A percentile compares a stretch with the other conserved stretches of the same genome.
phyloP scores from a whole-genome alignment of 2,888 invertebrate genomes.

The Melangyna quadrimaculata region DNA sequence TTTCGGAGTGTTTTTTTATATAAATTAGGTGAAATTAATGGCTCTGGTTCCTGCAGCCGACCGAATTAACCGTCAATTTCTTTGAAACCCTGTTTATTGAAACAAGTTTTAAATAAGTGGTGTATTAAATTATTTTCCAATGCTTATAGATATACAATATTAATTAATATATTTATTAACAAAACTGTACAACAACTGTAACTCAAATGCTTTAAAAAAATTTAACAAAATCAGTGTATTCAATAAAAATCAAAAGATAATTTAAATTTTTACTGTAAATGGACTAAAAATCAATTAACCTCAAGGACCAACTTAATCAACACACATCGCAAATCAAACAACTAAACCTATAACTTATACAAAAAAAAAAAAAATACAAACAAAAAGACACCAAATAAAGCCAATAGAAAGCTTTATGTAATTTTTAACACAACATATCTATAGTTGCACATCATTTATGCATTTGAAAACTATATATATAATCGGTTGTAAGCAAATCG shows the following conservation, averaged over 20 bases:
- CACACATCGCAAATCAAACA: background rate
- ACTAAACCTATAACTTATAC: background rate
- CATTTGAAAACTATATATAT: constrained; percentile 33
- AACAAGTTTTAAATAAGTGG: background rate
- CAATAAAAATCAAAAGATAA: background rate
- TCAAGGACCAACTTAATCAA: constrained; percentile 50
- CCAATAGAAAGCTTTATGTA: constrained; percentile 60
- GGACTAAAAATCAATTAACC: background rate
- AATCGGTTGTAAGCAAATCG: background rate
- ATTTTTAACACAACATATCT: constrained; percentile 54
- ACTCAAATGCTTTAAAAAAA: constrained; percentile 9
- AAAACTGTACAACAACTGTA: constrained; percentile 3
- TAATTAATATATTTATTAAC: background rate
- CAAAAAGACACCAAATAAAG: too few species aligned
- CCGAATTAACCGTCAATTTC: too few species aligned
- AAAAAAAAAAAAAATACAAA: background rate
- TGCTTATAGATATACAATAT: background rate
- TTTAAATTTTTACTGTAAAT: background rate
- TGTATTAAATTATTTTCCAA: background rate
- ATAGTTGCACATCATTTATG: constrained; percentile 67
- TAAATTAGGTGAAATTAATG: too few species aligned
- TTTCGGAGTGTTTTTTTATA: too few species aligned
- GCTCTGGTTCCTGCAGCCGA: too few species aligned
- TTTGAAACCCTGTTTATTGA: background rate
- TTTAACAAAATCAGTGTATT: background rate